Base-by-base conservation (phyloP, 2,797 vertebrate genomes). In the Acipenser ruthenus region DNA sequence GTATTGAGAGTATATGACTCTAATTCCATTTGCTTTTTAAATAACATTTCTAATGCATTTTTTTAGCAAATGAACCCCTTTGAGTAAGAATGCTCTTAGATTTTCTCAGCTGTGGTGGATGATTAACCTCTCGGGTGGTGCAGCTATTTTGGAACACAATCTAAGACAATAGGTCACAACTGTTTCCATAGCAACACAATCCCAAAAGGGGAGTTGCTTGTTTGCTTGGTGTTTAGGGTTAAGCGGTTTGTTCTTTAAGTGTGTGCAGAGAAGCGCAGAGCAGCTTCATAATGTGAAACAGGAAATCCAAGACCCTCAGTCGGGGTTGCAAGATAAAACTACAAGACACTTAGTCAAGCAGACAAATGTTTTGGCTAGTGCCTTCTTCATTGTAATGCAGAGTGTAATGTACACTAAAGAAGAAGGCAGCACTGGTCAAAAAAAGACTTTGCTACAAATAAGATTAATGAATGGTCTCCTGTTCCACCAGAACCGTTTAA, bases 21-120 rank as follows among this genome's bases (percentile, higher is more conserved):
- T 37, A 37, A 37, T 37, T 37, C 23, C 23, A 37, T 37, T 37
- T 37, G 23, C 2, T 2, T 6, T 13, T 7, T n/a, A 13, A 7
- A 10, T 7, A 58, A 58, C 12, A 58, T 12, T 58, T 6, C 55
- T 53, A 68, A 73, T 70, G 71, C 71, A 68, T 72, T 69, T 70
- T 72, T 71, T 69, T 68, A 51, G 52, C 12, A 7, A 10, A 4
- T 58, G 9, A 58, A 8, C 63, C 51, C 69, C 37, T 61, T 4
- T 52, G 18, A 53, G 15, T 66, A 52, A 50, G 87, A 87, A 87
- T 87, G 84, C 70, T 73, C 86, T 81, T 68, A 73, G 68, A 75
- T 81, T 82, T 86, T 79, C 82, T 1, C 79, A 74, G 67, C 68
- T 48, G 69, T 74, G 67, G 73, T 75, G 75, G 15, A 18, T 18